Evolutionary conservation across 2,888 invertebrate species (phyloP).

Genomic region (Antheraea assamensis): DNA sequence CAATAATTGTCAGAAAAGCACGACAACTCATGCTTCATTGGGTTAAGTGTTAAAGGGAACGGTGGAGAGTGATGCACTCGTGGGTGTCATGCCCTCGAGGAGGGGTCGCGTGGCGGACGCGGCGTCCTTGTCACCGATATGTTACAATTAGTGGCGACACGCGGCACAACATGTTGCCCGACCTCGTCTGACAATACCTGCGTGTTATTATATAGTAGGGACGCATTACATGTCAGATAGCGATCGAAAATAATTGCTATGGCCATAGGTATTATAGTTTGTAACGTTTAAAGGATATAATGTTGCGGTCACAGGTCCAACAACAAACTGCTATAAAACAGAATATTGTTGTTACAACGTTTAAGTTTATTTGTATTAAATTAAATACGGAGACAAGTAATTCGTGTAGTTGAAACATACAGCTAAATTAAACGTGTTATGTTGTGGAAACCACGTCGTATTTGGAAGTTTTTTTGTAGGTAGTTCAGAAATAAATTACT

Average conservation of each 20-base stretch:
- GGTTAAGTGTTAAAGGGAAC: background rate
- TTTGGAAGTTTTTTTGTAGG: too few species aligned
- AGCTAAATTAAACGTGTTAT: too few species aligned
- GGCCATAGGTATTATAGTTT: background rate
- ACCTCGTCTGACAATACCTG: background rate
- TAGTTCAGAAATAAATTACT: too few species aligned
- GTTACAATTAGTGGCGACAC: conserved; percentile 31
- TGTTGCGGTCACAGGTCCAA: background rate
- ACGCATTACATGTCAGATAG: background rate
- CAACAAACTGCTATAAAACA: background rate
- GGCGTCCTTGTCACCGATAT: conserved; percentile 26
- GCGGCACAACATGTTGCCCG: conserved; percentile 12
- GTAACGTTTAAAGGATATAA: background rate
- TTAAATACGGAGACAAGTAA: background rate
- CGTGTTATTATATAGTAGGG: background rate
- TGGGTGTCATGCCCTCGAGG: background rate
- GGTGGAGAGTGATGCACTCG: conserved; percentile 10
- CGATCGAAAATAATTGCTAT: background rate
- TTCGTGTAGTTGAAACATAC: background rate
- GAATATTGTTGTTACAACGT: background rate
- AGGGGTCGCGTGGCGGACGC: conserved; percentile 26
- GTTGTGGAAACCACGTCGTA: too few species aligned
- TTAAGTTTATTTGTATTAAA: too few species aligned
- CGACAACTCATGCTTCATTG: background rate
- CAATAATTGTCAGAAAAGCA: too few species aligned